Base-by-base conservation (phyloP, 2,888 invertebrate genomes). In the Lamellibrachia satsuma region DNA sequence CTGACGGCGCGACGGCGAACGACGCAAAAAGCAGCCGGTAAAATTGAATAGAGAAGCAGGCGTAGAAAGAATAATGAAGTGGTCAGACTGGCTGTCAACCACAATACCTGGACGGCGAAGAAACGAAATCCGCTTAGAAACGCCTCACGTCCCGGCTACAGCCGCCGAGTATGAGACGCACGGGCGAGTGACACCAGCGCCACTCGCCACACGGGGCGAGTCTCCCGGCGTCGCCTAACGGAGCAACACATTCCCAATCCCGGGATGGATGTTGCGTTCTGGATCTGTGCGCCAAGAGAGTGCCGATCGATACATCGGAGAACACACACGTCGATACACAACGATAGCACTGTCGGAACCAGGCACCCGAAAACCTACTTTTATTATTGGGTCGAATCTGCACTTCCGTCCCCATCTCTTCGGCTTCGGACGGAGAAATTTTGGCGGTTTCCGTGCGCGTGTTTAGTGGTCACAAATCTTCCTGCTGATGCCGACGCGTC, bases 61-160 rank as follows among this genome's bases (percentile, higher is more conserved):
- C 75, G 75, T 22, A 75, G 75, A 15, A 75, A 75, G 75, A 75
- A 15, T 75, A 75, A 75, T 75, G 75, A 75, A 75, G 75, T 75
- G 75, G 75, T 22, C 75, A n/a, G 75, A 11, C 75, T 75, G 75
- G 75, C 6, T n/a, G n/a, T n/a, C 75, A n/a, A 22, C 75, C 75
- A 75, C 75, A 75, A 75, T 75, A 75, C 75, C 75, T 75, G 75
- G 75, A 75, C 75, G 75, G 4, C 75, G 75, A 75, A 75, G 75
- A 22, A 75, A 75, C 75, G 75, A 75, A 75, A 75, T 75, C 75
- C 75, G 75, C 75, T 75, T 75, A 75, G 75, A 75, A 75, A 75
- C 75, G 75, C 75, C 75, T 15, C 22, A n/a, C 22, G 75, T 75
- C 75, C 75, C 75, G 75, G 75, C 75, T 75, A 75, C 75, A 75